These are phyloP conservation scores for Labeo catla DNA, from an alignment of 2,113 vertebrate genomes.

Conservation along the genomic window DNA sequence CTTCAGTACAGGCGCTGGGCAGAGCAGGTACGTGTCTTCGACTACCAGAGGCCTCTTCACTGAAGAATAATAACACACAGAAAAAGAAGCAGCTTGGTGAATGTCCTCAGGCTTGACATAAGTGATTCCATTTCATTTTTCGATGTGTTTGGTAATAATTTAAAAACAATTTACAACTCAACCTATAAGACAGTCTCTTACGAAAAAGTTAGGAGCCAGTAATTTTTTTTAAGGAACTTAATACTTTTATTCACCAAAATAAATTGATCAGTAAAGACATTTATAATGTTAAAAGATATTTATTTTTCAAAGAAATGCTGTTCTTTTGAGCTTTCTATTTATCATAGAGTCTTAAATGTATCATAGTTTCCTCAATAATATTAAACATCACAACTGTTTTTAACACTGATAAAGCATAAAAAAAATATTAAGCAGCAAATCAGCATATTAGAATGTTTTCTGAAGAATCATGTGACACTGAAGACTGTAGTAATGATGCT, in stretches of 20 bases:
- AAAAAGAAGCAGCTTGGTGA: conserved; percentile 3
- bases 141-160: not conserved
- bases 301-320: not conserved
- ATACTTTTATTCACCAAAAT: not conserved
- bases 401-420: not conserved
- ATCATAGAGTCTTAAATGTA: not conserved
- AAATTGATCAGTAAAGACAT: not conserved
- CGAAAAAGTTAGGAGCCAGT: not conserved
- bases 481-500: too few relatives aligned
- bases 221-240: not conserved
- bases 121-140: not conserved
- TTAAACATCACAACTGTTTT: not conserved
- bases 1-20: conserved; percentile 90
- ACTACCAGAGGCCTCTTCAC: conserved; percentile 93
- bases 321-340: not conserved
- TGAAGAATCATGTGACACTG: not conserved
- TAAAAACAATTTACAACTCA: not conserved
- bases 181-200: not conserved
- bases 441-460: not conserved
- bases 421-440: not conserved
- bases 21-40: conserved; percentile 91
- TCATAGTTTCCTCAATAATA: not conserved
- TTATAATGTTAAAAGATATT: not conserved
- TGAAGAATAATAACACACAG: conserved; percentile 67
- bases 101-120: conserved; percentile 43